phyloP scores from a whole-genome alignment of 2,888 invertebrate species.

The Brenthis hecate region DNA sequence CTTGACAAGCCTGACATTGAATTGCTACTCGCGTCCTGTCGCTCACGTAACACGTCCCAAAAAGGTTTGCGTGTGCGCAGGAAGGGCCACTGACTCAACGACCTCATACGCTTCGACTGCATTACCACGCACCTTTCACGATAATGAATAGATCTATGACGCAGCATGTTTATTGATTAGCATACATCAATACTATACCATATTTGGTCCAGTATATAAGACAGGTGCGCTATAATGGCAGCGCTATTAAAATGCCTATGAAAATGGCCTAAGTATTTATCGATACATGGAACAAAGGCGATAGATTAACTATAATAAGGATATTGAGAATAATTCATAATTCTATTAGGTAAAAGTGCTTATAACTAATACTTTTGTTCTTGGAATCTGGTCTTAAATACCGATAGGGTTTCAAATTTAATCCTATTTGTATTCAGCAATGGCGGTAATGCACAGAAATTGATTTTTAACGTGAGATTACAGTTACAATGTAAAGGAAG shows the following conservation, averaged over 20 bases:
- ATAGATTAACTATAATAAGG: neutral
- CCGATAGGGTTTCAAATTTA: constrained; percentile 14
- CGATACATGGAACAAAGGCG: neutral
- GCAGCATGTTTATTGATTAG: constrained; percentile 66
- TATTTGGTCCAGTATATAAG: constrained; percentile 46
- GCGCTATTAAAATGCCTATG: constrained; percentile 9
- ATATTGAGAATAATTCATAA: constrained; percentile 3
- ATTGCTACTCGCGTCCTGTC: constrained; percentile 63
- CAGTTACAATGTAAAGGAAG: neutral
- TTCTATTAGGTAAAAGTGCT: constrained; percentile 14
- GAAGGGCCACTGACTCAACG: constrained; percentile 77
- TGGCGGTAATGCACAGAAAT: neutral
- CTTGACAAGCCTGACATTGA: constrained; percentile 52
- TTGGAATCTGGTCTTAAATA: constrained; percentile 5
- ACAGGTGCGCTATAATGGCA: constrained; percentile 30
- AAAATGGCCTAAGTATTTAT: constrained; percentile 1
- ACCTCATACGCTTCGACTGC: constrained; percentile 55
- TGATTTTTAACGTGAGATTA: constrained; percentile 3
- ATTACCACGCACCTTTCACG: constrained; percentile 69
- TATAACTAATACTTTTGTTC: constrained; percentile 17
- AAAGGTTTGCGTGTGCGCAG: constrained; percentile 62
- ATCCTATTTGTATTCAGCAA: constrained; percentile 9
- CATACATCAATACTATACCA: constrained; percentile 55
- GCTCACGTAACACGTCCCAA: constrained; percentile 72
- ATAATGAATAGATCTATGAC: constrained; percentile 64